These are phyloP conservation scores for Sebastes fasciatus DNA, from an alignment of 2,113 vertebrate genomes.

Conservation along the genomic window DNA sequence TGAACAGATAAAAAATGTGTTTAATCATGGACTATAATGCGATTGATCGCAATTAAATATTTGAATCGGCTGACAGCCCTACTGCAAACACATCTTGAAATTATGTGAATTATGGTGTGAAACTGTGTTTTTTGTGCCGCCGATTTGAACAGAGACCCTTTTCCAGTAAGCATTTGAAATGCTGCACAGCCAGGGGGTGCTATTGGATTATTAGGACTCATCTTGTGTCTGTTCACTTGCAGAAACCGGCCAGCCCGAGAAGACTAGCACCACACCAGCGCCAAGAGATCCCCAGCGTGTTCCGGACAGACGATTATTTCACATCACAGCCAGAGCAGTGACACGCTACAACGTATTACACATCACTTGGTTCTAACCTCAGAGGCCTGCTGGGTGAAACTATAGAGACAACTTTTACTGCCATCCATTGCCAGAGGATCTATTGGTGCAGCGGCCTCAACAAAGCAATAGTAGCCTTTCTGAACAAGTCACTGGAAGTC, in stretches of 20 bases:
- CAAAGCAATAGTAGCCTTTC: constrained; percentile 78
- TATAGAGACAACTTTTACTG: constrained; percentile 69
- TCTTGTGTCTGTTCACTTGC: constrained; percentile 54
- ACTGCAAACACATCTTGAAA: no score
- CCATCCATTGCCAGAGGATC: constrained; percentile 63
- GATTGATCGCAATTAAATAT: no score
- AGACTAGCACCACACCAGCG: constrained; percentile 77
- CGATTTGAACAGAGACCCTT: background rate
- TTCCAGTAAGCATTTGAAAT: background rate
- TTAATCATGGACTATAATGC: no score
- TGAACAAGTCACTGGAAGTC: constrained; percentile 63
- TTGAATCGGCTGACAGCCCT: no score
- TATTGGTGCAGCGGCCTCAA: constrained; percentile 60
- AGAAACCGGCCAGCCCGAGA: constrained; percentile 87
- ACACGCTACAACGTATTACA: constrained; percentile 26
- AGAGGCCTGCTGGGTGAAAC: constrained; percentile 58
- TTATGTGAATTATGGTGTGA: background rate
- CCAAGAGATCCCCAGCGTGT: constrained; percentile 90
- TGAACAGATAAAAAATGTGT: no score
- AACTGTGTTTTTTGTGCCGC: background rate
- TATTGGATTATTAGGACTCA: background rate
- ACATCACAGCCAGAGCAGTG: constrained; percentile 82
- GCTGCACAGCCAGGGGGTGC: background rate
- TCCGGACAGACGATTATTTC: constrained; percentile 94
- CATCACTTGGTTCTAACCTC: constrained; percentile 59